These are phyloP conservation scores for Cephus sareptanus DNA, from an alignment of 2,888 invertebrate genomes.

Conservation along the genomic window DNA sequence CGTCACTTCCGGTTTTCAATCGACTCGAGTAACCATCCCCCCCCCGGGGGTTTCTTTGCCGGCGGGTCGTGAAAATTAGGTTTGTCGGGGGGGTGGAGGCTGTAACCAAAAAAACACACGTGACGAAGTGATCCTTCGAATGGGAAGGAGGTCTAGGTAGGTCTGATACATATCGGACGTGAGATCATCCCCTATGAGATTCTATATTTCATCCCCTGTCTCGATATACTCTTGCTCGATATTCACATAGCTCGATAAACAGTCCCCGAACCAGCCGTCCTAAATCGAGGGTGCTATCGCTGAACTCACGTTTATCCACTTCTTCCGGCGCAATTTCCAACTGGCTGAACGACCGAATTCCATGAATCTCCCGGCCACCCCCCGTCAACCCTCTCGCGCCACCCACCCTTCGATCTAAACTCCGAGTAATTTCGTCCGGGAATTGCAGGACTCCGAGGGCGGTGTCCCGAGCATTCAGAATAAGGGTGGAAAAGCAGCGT, in stretches of 20 bases:
- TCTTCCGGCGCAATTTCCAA: not conserved
- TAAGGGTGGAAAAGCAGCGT: not conserved
- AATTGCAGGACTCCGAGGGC: not conserved
- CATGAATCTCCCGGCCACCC: not conserved
- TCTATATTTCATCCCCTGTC: not conserved
- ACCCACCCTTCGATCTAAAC: not conserved
- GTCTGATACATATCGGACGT: not conserved
- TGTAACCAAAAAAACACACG: not conserved
- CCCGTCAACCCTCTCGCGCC: not conserved
- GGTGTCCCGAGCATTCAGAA: not conserved
- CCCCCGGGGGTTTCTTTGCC: not conserved
- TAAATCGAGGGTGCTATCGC: not conserved
- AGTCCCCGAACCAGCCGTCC: not conserved
- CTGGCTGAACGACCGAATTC: not conserved
- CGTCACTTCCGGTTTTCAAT: not conserved
- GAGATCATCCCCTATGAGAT: not conserved
- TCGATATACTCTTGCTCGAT: not conserved
- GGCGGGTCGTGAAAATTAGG: not conserved
- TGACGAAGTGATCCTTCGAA: not conserved
- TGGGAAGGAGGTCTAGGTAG: not conserved
- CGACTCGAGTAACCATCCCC: not conserved
- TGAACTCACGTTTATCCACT: not conserved
- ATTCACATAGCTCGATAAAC: not conserved
- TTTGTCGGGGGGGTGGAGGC: fast-evolving
- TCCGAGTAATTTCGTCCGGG: not conserved